Conservation (phyloP, 2,113 vertebrate species). For the Stercorarius parasiticus region DNA sequence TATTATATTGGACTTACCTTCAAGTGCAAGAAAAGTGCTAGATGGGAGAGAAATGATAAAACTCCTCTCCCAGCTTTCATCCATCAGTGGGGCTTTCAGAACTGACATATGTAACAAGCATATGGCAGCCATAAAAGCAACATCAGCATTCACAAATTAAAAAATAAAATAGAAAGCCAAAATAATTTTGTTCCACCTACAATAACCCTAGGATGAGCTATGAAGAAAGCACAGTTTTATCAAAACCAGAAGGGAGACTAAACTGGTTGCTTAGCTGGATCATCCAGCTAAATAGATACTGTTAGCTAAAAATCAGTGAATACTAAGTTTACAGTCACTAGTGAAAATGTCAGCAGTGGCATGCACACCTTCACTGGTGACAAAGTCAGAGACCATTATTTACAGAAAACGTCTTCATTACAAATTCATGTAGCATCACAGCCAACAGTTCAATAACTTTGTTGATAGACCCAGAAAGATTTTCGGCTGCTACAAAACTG, state of each 20-base stretch:
- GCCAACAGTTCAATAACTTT: not conserved
- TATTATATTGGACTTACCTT: slow-evolving; percentile 26
- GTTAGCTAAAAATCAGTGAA: not conserved
- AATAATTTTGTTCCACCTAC: slow-evolving; percentile 52
- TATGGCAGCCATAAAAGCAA: slow-evolving; percentile 54
- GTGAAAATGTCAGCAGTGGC: not conserved
- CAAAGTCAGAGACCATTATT: not conserved
- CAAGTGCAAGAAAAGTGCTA: slow-evolving; percentile 24
- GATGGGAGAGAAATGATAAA: slow-evolving; percentile 6
- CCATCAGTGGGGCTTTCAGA: slow-evolving; percentile 27
- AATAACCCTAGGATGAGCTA: slow-evolving; percentile 8
- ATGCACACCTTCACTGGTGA: not conserved
- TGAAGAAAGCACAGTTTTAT: not conserved
- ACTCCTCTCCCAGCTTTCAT: slow-evolving; percentile 19
- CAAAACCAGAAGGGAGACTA: slow-evolving; percentile 28
- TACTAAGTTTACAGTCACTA: not conserved
- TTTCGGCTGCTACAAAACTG: not conserved
- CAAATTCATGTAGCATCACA: not conserved
- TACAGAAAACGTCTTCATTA: not conserved
- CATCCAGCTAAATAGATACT: not conserved
- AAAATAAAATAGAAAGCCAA: slow-evolving; percentile 49
- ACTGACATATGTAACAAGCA: slow-evolving; percentile 24
- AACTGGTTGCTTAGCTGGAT: slow-evolving; percentile 8
- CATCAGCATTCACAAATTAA: slow-evolving; percentile 51
- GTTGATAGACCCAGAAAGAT: not conserved